Base-by-base conservation (phyloP, 92 coral and sea anemone genomes). In the Virgularia gustaviana region DNA sequence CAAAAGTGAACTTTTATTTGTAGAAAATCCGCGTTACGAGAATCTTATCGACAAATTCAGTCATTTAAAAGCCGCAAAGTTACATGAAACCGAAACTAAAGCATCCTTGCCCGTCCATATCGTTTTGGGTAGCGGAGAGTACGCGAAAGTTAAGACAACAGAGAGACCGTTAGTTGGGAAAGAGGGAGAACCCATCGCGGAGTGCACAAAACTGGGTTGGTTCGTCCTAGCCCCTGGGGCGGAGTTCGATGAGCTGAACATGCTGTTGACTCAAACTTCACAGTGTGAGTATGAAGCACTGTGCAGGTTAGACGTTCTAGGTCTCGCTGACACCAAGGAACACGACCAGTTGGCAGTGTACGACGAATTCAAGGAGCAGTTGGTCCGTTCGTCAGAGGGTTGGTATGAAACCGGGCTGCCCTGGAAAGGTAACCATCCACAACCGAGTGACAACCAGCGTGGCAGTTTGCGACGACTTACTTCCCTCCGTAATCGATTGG, bases 341-440 rank as follows among this genome's bases (percentile, higher is more conserved):
- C 43, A 57, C 54, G 68, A 57, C 47, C 78, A 72, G 53, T 20
- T 23, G 33, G 53, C 43, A 7, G 78, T 56, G n/a, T 57, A 31
- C 15, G 49, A 19, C 7, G 78, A 72, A 28, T 72, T 72, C 64
- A 72, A 72, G 52, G 67, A 72, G 32, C 78, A 72, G 18, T 51
- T 72, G 30, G n/a, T 31, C 22, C 49, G 67, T 13, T 37, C 36
- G 29, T 16, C 54, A 31, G 70, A 72, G 23, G 78, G 67, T 34
- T 72, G 78, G 78, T 72, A 72, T 36, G 67, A 72, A 23, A 72
- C 78, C 9, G 65, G 63, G 4, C 30, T 72, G 51, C 78, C 78
- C 43, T 72, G 78, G 67, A 32, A 65, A 27, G 59, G 78, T 41
- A 72, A 72, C 28, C 78, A 72, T 36, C 32, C 67, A 8, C 34